Percentiles rank a stretch among this genome's conserved stretches.
These are phyloP conservation scores for Ips typographus DNA, from an alignment of 1,140 invertebrate genomes.

Conservation along the genomic window DNA sequence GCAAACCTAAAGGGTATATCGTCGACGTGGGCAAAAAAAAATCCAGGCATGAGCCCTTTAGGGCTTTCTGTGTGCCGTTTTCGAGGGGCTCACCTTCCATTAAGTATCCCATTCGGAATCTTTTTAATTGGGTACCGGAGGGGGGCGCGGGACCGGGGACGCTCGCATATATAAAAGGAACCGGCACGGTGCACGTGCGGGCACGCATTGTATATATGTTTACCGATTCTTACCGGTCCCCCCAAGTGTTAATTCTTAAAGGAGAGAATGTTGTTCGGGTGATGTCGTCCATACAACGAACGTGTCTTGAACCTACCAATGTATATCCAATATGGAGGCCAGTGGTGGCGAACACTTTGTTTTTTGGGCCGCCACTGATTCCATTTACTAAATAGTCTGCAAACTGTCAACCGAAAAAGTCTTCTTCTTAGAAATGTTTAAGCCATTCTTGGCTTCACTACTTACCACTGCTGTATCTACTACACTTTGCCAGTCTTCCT, in stretches of 20 bases:
- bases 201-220: slow-evolving; percentile 20
- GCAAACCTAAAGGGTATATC: too few species aligned
- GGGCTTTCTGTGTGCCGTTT: neutral
- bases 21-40: too few species aligned
- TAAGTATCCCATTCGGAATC: slow-evolving; percentile 23
- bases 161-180: slow-evolving; percentile 21
- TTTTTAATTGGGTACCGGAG: slow-evolving; percentile 22
- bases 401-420: too few species aligned
- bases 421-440: too few species aligned
- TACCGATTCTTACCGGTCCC: slow-evolving; percentile 18
- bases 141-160: slow-evolving; percentile 1
- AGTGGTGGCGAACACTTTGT: too few species aligned
- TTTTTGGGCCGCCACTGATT: too few species aligned
- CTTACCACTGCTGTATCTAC: too few species aligned
- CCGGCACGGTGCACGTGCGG: slow-evolving; percentile 30
- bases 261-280: slow-evolving; percentile 4
- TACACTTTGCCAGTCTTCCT: too few species aligned
- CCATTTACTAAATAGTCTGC: too few species aligned
- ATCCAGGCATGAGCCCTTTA: neutral
- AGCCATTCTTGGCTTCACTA: too few species aligned
- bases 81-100: slow-evolving; percentile 10
- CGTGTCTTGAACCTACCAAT: too few species aligned
- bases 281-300: neutral
- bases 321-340: too few species aligned
- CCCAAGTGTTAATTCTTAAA: slow-evolving; percentile 25